Percentiles rank a stretch among this genome's conserved stretches.
Conservation (phyloP, 1,140 invertebrate species). For the Gryllus bimaculatus region DNA sequence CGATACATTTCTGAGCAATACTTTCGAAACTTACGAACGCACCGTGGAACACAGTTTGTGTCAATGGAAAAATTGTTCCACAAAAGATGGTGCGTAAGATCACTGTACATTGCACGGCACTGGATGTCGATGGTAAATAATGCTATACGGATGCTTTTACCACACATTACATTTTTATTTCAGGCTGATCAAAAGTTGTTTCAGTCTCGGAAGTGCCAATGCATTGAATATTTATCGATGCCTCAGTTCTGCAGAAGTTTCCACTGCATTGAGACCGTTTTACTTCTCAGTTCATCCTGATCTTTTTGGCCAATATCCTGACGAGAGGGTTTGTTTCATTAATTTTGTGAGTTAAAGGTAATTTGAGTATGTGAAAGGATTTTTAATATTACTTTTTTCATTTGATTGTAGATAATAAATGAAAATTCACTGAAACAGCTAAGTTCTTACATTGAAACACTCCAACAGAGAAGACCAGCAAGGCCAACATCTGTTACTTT, state of each 20-base stretch:
- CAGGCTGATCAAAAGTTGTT: too few species aligned
- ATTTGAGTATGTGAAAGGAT: background rate
- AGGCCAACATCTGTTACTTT: slow-evolving; percentile 56
- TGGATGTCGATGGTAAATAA: too few species aligned
- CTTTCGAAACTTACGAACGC: too few species aligned
- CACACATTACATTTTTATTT: too few species aligned
- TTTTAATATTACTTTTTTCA: background rate
- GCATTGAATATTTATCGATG: slow-evolving; percentile 21
- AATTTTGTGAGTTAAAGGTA: background rate
- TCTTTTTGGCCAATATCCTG: slow-evolving; percentile 82
- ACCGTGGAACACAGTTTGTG: too few species aligned
- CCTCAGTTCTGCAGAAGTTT: slow-evolving; percentile 67
- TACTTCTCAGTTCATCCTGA: slow-evolving; percentile 94
- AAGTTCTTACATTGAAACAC: slow-evolving; percentile 69
- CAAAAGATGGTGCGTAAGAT: too few species aligned
- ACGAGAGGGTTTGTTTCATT: slow-evolving; percentile 54
- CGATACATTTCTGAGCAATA: too few species aligned
- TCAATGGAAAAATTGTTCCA: too few species aligned
- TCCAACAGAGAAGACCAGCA: slow-evolving; percentile 51
- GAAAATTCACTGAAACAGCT: slow-evolving; percentile 82
- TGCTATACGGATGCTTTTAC: too few species aligned
- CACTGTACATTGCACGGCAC: too few species aligned
- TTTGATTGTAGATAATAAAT: slow-evolving; percentile 63
- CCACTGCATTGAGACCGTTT: slow-evolving; percentile 81
- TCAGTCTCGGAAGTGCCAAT: too few species aligned